Base-by-base conservation (phyloP, 2,797 vertebrate genomes). In the Lateolabrax maculatus region DNA sequence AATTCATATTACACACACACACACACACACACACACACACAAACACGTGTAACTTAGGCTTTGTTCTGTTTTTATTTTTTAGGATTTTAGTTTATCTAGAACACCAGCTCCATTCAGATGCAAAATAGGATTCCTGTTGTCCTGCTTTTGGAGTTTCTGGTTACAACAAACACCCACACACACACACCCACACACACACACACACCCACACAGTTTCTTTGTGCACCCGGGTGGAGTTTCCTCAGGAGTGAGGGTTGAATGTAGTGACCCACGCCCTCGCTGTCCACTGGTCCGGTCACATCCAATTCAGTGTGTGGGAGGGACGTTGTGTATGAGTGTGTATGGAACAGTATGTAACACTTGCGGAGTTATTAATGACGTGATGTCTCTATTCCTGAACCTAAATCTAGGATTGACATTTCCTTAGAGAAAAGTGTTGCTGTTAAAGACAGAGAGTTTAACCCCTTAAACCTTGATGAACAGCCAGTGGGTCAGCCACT, bases 191-290 rank as follows among this genome's bases (percentile, higher is more conserved):
- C 49, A 51, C 56, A 52, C 70, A 56, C 31, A 69, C 58, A 79
- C 41, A 57, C 73, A 71, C 21, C 48, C 15, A 56, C 55, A 31
- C 16, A 19, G 39, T 53, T 88, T 91, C 86, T 83, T 68, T 34
- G 52, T 77, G 79, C 46, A 56, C 60, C 25, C 11, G 81, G 90
- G 90, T 91, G 91, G 90, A 89, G 91, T 93, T 93, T 92, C 92
- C 91, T 91, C 62, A 62, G 63, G 61, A 65, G 70, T 68, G 31
- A 68, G 56, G 43, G 34, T 16, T 79, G 58, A 84, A 85, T 74
- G 75, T 44, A 37, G 21, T 23, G 37, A 84, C 62, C 25, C 2
- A 66, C 85, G 44, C 83, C 83, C 82, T 60, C 31, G 9, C 34
- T 63, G 49, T 46, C 57, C 43, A 15, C 2, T 11, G 6, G 37